Percentiles rank a stretch among this genome's conserved stretches.
Evolutionary conservation across 1,140 invertebrate species (phyloP).

Genomic region (Cecropterus lyciades): DNA sequence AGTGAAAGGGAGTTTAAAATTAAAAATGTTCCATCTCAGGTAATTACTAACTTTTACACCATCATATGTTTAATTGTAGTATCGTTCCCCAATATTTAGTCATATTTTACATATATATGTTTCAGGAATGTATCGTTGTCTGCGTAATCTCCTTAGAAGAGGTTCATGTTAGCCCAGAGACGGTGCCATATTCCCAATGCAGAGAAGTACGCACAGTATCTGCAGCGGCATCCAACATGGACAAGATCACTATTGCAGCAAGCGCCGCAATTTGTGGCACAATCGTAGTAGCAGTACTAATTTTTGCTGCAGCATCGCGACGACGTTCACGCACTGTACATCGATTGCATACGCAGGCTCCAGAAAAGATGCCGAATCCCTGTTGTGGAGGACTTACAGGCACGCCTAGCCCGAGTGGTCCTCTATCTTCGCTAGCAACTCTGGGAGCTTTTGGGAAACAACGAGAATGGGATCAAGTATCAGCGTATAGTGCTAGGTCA

Average conservation of each 20-base stretch:
- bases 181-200: slow-evolving; percentile 94
- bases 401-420: slow-evolving; percentile 90
- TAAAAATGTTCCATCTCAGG: slow-evolving; percentile 95
- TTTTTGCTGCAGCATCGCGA: slow-evolving; percentile 93
- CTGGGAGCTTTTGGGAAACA: slow-evolving; percentile 91
- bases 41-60: slow-evolving; percentile 54
- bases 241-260: slow-evolving; percentile 96
- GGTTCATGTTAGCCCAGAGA: slow-evolving; percentile 92
- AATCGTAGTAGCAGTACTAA: slow-evolving; percentile 93
- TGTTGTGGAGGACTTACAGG: slow-evolving; percentile 89
- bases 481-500: slow-evolving; percentile 94
- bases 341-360: slow-evolving; percentile 87
- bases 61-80: neutral
- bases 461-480: slow-evolving; percentile 97
- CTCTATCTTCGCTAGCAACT: slow-evolving; percentile 92
- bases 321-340: slow-evolving; percentile 90
- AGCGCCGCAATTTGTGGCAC: slow-evolving; percentile 97
- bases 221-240: slow-evolving; percentile 93
- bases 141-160: slow-evolving; percentile 96
- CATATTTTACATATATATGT: slow-evolving; percentile 33
- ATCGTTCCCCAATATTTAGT: neutral
- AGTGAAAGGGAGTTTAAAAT: slow-evolving; percentile 96
- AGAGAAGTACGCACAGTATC: slow-evolving; percentile 94
- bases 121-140: slow-evolving; percentile 95
- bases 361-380: slow-evolving; percentile 86